Base-by-base conservation (phyloP, 92 coral and sea anemone genomes). In the Epizoanthus illoricatus region DNA sequence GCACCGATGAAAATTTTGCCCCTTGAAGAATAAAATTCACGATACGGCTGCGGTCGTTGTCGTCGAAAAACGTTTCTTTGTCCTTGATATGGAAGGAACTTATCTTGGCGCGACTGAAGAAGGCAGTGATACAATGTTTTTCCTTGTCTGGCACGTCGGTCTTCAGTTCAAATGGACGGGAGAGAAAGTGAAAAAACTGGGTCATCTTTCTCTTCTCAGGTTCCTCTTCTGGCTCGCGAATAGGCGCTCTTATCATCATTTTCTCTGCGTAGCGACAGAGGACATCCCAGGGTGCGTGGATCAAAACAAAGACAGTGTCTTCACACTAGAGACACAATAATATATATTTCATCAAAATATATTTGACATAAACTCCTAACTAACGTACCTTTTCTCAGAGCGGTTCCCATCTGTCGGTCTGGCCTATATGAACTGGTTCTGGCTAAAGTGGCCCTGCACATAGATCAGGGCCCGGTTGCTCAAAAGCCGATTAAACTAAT, bases 11-110 rank as follows among this genome's bases (percentile, higher is more conserved):
- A 83, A 87, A 97, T 2, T 78, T 89, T 21, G 97, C 87, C 49
- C 85, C 85, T 24, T 85, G 83, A n/a, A 97, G 88, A 6, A 97
- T 73, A 36, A 94, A 89, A 73, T 91, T 87, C 17, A 91, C 94
- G 89, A 97, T 94, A 33, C 99, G 92, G 69, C 90, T 92, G 71
- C 99, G 89, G 73, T 97, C 99, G 28, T 89, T 85, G 36, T 89
- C 93, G 54, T 83, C 76, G 86, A 97, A 97, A 80, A 97, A 97
- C 10, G 89, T 82, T 19, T 91, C 94, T 49, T 87, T 71, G 70
- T 97, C 94, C 18, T 88, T 91, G 39, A 91, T 76, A 13, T 91
- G 89, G 59, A 97, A 97, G 69, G 87, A 88, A 4, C 83, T 75
- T 19, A 54, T 40, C 85, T 97, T 90, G 55, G 88, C 90, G 66